Conservation (phyloP, 2,113 vertebrate genomes). For the Polypterus senegalus region DNA sequence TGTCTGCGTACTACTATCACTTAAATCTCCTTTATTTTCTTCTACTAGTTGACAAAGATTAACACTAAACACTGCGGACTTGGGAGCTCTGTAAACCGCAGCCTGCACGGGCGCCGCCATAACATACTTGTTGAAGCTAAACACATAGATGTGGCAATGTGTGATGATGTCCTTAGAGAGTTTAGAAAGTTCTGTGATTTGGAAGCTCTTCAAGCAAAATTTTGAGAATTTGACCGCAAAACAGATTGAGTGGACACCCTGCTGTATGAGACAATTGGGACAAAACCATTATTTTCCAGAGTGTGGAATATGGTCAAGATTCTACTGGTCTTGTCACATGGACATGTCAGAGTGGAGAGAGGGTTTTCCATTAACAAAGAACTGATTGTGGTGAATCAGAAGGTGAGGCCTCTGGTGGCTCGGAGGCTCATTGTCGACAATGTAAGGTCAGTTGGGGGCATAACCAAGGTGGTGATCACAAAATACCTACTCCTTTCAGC, state of each 20-base stretch:
- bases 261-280: slow-evolving; percentile 10
- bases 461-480: slow-evolving; percentile 14
- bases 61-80: no score
- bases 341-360: slow-evolving; percentile 16
- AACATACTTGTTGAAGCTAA: slow-evolving; percentile 11
- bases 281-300: slow-evolving; percentile 8
- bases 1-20: no score
- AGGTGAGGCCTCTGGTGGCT: slow-evolving; percentile 15
- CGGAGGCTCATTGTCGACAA: slow-evolving; percentile 16
- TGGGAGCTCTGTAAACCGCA: no score
- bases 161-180: slow-evolving; percentile 13
- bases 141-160: slow-evolving; percentile 11
- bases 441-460: slow-evolving; percentile 12
- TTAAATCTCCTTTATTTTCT: no score
- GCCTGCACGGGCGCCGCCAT: no score
- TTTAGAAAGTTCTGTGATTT: slow-evolving; percentile 15
- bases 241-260: neutral
- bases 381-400: slow-evolving; percentile 15
- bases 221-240: slow-evolving; percentile 19
- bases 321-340: slow-evolving; percentile 14
- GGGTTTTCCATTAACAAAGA: slow-evolving; percentile 20
- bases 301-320: slow-evolving; percentile 17
- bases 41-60: no score
- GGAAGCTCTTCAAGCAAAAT: neutral
- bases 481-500: slow-evolving; percentile 11